Base-by-base conservation (phyloP, 2,888 invertebrate species). In the Polylopha cassiicola region DNA sequence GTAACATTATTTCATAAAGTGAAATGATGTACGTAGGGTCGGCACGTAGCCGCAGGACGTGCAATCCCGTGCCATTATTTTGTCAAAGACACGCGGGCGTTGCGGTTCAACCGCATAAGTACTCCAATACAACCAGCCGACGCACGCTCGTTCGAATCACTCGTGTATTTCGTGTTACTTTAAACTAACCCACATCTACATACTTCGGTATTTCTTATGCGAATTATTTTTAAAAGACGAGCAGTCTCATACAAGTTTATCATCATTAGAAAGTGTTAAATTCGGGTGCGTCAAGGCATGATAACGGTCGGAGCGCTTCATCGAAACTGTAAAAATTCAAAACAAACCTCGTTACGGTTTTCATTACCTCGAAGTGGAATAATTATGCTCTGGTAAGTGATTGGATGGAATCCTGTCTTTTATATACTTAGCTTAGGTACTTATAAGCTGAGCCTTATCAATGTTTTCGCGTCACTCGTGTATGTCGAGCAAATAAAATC, bases 1-100 rank as follows among this genome's bases (percentile, higher is more conserved):
- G 58, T 58, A 53, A 58, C 53, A 70, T 71, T 60, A 69, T 71
- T 70, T 65, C 47, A 69, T 69, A 63, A 60, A 66, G 61, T 61
- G 58, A 65, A 67, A 66, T 60, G 51, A 64, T 63, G 55, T 28
- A 8, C 28, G 28, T 70, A 69, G 70, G 67, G 65, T 66, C 65
- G 62, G 47, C 51, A 53, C 53, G 22, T 30, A 23, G 17, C 57
- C 52, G 59, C 72, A 73, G 76, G 77, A 77, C 73, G 72, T 63
- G 68, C 65, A 64, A 62, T 73, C 67, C 66, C 49, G 55, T 46
- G 59, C 61, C 55, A 67, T 68, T 70, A 74, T 66, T 71, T 70
- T 70, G 75, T 73, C 65, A 66, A 60, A 60, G 58, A 45, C 55
- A 57, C 55, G 49, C 47, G 57, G 58, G 57, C 61, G 59, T 60